Evolutionary conservation across 2,113 vertebrate species (phyloP), one percentile per base, ranked within the genome.

Genomic region (Eupsittula cactorum): DNA sequence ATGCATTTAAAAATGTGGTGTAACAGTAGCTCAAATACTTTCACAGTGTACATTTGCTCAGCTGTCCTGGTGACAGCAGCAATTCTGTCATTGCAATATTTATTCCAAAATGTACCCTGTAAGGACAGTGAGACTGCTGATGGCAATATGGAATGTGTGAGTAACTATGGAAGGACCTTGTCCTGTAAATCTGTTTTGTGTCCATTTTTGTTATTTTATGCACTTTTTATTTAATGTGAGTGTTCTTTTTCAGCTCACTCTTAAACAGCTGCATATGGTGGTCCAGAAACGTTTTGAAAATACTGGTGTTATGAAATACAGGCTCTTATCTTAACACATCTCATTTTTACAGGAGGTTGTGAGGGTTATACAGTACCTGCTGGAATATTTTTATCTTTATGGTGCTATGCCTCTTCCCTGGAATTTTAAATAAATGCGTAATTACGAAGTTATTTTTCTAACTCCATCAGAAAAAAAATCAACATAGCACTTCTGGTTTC

Each of bases 221-320:
- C 11, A 10, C 19, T 77, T 57, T 33, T 5, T 52, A 29, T 47
- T 46, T 6, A 2, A 20, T 19, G 4, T 1, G 1, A 52, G 13
- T 27, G 21, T 29, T 68, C n/a, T 60, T 80, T 76, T 65, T 64
- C 25, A 41, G 3, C 29, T 90, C 27, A 8, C 19, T 37, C 6
- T 69, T 57, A n/a, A 52, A 33, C 60, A 79, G 27, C 17, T 39
- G 2, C 16, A 33, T 23, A 3, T 1, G 13, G 9, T 69, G 19
- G 7, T 77, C 49, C 84, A n/a, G 37, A 82, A 74, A 47, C 7
- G 3, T 37, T 65, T 60, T 62, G 75, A 71, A 76, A 90, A 68
- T 44, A 27, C 7, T 82, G 7, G 2, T 33, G 16, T 79, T 74
- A 21, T 3, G 29, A 91, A 87, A 46, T 82, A 6, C 28, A 75